These are phyloP conservation scores for Volucella zonaria DNA, from an alignment of 2,888 invertebrate genomes.

Conservation along the genomic window DNA sequence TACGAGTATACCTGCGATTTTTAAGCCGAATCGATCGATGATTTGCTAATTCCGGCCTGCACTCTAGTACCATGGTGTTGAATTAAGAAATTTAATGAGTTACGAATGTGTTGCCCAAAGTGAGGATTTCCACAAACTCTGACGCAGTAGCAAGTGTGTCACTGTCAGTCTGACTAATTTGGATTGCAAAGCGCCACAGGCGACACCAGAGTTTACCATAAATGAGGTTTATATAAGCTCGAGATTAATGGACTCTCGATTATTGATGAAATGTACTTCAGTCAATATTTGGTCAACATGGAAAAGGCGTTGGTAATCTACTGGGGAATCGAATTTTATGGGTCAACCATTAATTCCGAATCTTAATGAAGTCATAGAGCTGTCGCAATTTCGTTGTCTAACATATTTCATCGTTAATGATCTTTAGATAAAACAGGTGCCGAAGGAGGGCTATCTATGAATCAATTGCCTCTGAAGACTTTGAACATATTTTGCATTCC, in stretches of 20 bases:
- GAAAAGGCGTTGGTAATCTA: neutral
- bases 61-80: constrained; percentile 7
- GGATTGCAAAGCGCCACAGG: constrained; percentile 13
- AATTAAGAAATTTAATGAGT: constrained; percentile 42
- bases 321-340: neutral
- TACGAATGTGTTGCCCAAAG: neutral
- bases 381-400: constrained; percentile 9
- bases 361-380: constrained; percentile 7
- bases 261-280: constrained; percentile 36
- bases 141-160: constrained; percentile 33
- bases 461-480: too few species aligned
- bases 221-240: constrained; percentile 22
- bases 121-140: constrained; percentile 33
- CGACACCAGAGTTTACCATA: constrained; percentile 27
- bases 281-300: neutral
- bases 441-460: too few species aligned
- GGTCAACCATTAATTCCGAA: constrained; percentile 7
- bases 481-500: too few species aligned
- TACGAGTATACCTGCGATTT: neutral
- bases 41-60: neutral
- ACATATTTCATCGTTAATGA: constrained; percentile 40
- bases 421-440: neutral
- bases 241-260: constrained; percentile 34
- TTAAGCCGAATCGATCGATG: constrained; percentile 17
- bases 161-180: constrained; percentile 38